phyloP scores from a whole-genome alignment of 2,797 vertebrate species.

The Sebastes melanostomus region DNA sequence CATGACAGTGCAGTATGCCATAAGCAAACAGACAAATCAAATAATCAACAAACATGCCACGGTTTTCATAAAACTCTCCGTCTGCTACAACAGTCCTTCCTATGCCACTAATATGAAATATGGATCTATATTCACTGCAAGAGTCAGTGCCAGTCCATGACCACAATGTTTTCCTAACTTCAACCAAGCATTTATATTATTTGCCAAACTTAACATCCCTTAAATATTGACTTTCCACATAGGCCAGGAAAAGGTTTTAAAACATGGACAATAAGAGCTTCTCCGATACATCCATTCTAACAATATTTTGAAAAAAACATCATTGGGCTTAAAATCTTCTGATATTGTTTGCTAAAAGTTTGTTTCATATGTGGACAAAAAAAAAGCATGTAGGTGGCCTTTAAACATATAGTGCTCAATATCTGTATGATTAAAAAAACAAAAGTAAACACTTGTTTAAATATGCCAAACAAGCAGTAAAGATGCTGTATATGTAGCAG shows the following conservation, averaged over 20 bases:
- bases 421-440: too few relatives aligned
- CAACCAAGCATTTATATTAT: background rate
- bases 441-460: too few relatives aligned
- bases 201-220: background rate
- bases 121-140: background rate
- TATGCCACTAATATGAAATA: background rate
- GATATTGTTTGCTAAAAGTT: too few relatives aligned
- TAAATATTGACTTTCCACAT: background rate
- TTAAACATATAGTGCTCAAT: background rate
- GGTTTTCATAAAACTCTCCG: background rate
- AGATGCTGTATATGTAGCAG: too few relatives aligned
- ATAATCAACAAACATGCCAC: background rate
- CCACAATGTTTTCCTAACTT: background rate
- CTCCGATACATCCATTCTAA: background rate
- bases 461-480: too few relatives aligned
- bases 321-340: too few relatives aligned
- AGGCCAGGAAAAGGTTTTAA: background rate
- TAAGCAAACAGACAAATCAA: background rate
- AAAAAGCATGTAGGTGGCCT: too few relatives aligned
- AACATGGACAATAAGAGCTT: background rate
- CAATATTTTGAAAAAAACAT: background rate
- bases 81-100: background rate
- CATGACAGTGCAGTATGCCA: background rate
- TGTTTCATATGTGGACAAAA: too few relatives aligned
- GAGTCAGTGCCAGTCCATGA: background rate